phyloP scores from a whole-genome alignment of 2,888 invertebrate genomes.

The Agrochola macilenta region DNA sequence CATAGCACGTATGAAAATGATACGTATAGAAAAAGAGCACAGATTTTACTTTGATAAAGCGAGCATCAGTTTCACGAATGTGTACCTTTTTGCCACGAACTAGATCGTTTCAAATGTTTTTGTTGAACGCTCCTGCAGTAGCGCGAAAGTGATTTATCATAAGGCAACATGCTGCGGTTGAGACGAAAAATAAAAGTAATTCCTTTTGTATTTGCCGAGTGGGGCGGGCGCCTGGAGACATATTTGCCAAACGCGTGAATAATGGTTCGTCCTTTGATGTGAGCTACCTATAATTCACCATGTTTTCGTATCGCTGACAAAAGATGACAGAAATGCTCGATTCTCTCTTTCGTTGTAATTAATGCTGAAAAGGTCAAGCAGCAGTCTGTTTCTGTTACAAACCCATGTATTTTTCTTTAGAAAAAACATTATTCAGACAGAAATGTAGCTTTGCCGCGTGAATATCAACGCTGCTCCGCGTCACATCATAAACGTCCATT shows the following conservation, averaged over 20 bases:
- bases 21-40: slow-evolving; percentile 53
- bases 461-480: slow-evolving; percentile 55
- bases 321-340: slow-evolving; percentile 52
- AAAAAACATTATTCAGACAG: slow-evolving; percentile 29
- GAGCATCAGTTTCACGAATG: slow-evolving; percentile 77
- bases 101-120: slow-evolving; percentile 81
- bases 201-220: slow-evolving; percentile 86
- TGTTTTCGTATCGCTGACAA: slow-evolving; percentile 69
- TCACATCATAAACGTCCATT: slow-evolving; percentile 65
- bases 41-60: slow-evolving; percentile 65
- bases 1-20: slow-evolving; percentile 43
- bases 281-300: slow-evolving; percentile 66
- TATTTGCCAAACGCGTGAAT: slow-evolving; percentile 87
- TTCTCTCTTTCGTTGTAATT: slow-evolving; percentile 39
- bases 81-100: slow-evolving; percentile 81
- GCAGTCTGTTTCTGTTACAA: slow-evolving; percentile 20
- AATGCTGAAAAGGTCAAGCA: slow-evolving; percentile 37
- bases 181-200: slow-evolving; percentile 88
- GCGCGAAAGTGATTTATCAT: slow-evolving; percentile 89
- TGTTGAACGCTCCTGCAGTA: slow-evolving; percentile 77
- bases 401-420: slow-evolving; percentile 23
- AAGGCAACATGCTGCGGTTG: slow-evolving; percentile 87
- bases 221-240: slow-evolving; percentile 77
- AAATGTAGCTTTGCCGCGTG: slow-evolving; percentile 43
- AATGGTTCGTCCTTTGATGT: slow-evolving; percentile 77